Percentiles rank a stretch among this genome's conserved stretches.
These are phyloP conservation scores for Palaemon carinicauda DNA, from an alignment of 1,140 invertebrate species.

Conservation along the genomic window DNA sequence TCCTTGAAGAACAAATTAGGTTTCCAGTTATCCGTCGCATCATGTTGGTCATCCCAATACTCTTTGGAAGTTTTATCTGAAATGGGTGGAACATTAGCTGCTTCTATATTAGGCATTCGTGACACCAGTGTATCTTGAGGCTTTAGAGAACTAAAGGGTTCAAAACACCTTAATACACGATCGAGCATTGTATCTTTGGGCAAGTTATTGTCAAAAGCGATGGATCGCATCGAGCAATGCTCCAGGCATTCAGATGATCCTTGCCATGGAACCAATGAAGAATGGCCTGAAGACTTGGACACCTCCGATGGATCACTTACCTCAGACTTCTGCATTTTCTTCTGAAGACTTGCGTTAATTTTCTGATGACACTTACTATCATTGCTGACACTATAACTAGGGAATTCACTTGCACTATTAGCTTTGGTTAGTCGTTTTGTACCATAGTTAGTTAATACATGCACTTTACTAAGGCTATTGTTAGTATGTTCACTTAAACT, in stretches of 20 bases:
- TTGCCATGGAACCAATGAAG: slow-evolving; percentile 37
- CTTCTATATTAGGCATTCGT: background rate
- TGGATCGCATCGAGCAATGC: background rate
- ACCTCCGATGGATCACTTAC: too few relatives aligned
- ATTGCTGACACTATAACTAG: too few relatives aligned
- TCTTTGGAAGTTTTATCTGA: background rate
- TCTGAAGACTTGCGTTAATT: too few relatives aligned
- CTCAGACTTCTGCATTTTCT: too few relatives aligned
- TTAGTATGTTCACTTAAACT: too few relatives aligned
- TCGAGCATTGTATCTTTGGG: slow-evolving; percentile 48
- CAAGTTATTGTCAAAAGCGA: background rate
- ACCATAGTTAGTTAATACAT: too few relatives aligned
- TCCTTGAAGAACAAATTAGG: slow-evolving; percentile 13
- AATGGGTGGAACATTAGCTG: too few relatives aligned
- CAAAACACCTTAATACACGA: slow-evolving; percentile 33
- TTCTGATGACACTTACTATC: too few relatives aligned
- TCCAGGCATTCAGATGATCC: slow-evolving; percentile 18
- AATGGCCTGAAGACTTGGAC: slow-evolving; percentile 6
- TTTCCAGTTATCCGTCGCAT: background rate
- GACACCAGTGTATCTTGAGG: background rate
- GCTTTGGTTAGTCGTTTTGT: too few relatives aligned
- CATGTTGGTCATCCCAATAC: background rate
- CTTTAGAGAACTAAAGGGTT: background rate
- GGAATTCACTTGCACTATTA: too few relatives aligned
- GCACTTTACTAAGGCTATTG: too few relatives aligned